These are phyloP conservation scores for Lithophane ornitopus DNA, from an alignment of 2,888 invertebrate species.

Conservation along the genomic window DNA sequence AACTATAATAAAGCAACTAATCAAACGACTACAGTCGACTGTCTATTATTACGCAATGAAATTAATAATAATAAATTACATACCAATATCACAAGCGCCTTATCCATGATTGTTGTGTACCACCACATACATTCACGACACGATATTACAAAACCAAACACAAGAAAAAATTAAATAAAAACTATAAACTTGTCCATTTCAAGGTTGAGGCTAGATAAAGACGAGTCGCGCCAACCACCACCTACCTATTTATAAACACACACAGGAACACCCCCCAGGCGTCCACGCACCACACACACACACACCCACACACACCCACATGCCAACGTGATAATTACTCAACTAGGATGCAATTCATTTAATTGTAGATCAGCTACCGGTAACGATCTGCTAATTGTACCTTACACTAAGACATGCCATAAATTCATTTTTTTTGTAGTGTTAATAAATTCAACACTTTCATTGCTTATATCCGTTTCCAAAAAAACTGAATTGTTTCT, in stretches of 20 bases:
- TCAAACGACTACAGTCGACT: not conserved
- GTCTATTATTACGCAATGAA: not conserved
- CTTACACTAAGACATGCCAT: conserved; percentile 30
- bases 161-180: conserved; percentile 61
- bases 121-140: conserved; percentile 72
- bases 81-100: conserved; percentile 80
- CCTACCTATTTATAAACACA: conserved; percentile 88
- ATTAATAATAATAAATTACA: conserved; percentile 55
- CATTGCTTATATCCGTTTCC: not conserved
- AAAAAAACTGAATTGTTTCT: not conserved
- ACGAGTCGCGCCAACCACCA: conserved; percentile 78
- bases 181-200: conserved; percentile 81
- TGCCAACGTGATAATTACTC: conserved; percentile 48
- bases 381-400: conserved; percentile 65
- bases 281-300: conserved; percentile 62
- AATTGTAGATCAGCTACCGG: conserved; percentile 61
- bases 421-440: not conserved
- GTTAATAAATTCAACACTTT: not conserved
- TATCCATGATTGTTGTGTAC: conserved; percentile 78
- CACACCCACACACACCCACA: conserved; percentile 64
- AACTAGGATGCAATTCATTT: conserved; percentile 66
- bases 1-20: not conserved
- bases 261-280: conserved; percentile 75
- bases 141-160: conserved; percentile 63
- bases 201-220: conserved; percentile 85